Evolutionary conservation across 1,140 invertebrate genomes (phyloP).

Genomic region (Saccostrea cuccullata): DNA sequence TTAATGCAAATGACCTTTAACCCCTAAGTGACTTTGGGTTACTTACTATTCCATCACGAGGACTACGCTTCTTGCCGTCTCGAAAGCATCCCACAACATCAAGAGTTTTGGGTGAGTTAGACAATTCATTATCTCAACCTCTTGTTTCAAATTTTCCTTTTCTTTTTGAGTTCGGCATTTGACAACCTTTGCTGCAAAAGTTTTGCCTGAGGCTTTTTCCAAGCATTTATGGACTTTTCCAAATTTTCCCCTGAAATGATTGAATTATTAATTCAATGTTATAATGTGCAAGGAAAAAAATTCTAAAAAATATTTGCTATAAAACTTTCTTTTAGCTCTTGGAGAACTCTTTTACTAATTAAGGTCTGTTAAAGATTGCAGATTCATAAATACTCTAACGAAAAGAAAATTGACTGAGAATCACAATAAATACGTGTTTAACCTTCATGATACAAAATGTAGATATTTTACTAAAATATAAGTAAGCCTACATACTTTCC

Average conservation of each 20-base stretch:
- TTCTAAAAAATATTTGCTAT: too few relatives aligned
- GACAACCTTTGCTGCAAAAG: slow-evolving; percentile 99
- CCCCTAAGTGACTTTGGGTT: slow-evolving; percentile 20
- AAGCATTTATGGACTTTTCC: slow-evolving; percentile 98
- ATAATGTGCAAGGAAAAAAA: too few relatives aligned
- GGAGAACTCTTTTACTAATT: too few relatives aligned
- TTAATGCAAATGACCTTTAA: background rate
- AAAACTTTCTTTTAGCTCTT: too few relatives aligned
- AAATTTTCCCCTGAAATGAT: slow-evolving; percentile 88
- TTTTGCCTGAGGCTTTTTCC: slow-evolving; percentile 94
- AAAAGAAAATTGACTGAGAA: too few relatives aligned
- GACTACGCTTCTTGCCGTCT: slow-evolving; percentile 98
- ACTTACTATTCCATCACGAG: slow-evolving; percentile 99
- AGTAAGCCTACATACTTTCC: slow-evolving; percentile 75
- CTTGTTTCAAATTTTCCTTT: slow-evolving; percentile 95
- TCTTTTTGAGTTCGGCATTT: slow-evolving; percentile 88
- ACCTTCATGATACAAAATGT: too few relatives aligned
- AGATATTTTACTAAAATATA: too few relatives aligned
- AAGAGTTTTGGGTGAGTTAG: slow-evolving; percentile 98
- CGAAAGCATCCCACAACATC: slow-evolving; percentile 98
- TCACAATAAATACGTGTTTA: too few relatives aligned
- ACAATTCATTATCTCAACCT: slow-evolving; percentile 99
- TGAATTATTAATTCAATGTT: background rate
- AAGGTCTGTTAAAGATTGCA: too few relatives aligned
- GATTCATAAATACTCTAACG: too few relatives aligned